Conservation (phyloP, 2,888 invertebrate species). For the Calliphora vomitoria region DNA sequence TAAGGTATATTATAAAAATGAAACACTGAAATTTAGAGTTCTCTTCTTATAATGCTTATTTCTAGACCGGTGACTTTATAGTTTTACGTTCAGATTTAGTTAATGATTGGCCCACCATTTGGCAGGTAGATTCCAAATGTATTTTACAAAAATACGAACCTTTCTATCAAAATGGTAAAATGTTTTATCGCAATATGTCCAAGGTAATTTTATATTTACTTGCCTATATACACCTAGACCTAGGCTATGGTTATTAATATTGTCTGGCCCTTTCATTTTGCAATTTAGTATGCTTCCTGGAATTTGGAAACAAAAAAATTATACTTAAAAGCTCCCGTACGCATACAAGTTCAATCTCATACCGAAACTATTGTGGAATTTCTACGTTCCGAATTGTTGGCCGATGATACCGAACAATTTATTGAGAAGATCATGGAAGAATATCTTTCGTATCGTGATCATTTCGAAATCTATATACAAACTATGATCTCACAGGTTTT, state of each 20-base stretch:
- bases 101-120: slow-evolving; percentile 94
- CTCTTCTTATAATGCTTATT: slow-evolving; percentile 75
- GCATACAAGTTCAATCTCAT: slow-evolving; percentile 90
- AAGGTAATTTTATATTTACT: slow-evolving; percentile 86
- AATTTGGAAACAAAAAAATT: slow-evolving; percentile 92
- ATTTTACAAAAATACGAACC: slow-evolving; percentile 93
- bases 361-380: slow-evolving; percentile 93
- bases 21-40: no score
- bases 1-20: slow-evolving; percentile 77
- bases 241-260: no score
- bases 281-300: slow-evolving; percentile 92
- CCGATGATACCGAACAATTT: slow-evolving; percentile 87
- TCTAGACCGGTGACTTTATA: slow-evolving; percentile 94
- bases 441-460: slow-evolving; percentile 91
- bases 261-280: not conserved
- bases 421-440: slow-evolving; percentile 91
- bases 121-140: slow-evolving; percentile 95
- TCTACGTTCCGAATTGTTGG: slow-evolving; percentile 89
- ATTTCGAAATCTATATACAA: slow-evolving; percentile 96
- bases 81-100: slow-evolving; percentile 92
- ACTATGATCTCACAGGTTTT: slow-evolving; percentile 95
- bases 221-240: no score
- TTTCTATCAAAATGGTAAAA: slow-evolving; percentile 92
- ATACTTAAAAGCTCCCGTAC: slow-evolving; percentile 92
- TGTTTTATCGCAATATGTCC: slow-evolving; percentile 93